A percentile compares a stretch with the other conserved stretches of the same genome.
Conservation (phyloP, 2,797 vertebrate species). For the Helicolenus hilgendorfi region DNA sequence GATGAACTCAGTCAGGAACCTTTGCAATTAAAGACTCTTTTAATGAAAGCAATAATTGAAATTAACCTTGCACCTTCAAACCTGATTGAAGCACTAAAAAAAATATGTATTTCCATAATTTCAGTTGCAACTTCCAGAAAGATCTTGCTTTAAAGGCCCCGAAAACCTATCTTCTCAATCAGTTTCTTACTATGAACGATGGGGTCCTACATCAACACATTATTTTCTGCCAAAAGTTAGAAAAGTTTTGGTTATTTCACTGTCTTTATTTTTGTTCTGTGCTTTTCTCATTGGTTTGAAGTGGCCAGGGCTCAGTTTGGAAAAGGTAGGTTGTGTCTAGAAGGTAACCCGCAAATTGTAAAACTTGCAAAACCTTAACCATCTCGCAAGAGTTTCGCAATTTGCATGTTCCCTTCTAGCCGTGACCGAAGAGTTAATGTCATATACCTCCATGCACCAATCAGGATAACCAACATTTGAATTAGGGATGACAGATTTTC, state of each 20-base stretch:
- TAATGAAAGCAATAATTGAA: neutral
- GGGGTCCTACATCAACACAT: neutral
- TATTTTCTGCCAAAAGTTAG: neutral
- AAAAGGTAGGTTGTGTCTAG: neutral
- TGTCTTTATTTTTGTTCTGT: neutral
- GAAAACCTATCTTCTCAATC: neutral
- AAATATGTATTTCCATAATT: neutral
- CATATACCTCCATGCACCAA: neutral
- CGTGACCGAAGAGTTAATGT: no score
- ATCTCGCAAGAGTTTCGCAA: no score
- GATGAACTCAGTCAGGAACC: slow-evolving; percentile 5
- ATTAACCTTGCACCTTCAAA: neutral
- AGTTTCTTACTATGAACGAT: neutral
- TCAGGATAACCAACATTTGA: neutral
- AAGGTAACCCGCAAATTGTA: no score
- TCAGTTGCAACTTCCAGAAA: neutral
- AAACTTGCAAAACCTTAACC: no score
- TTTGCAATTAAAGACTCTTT: slow-evolving; percentile 6
- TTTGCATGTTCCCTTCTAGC: no score
- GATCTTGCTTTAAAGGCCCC: neutral
- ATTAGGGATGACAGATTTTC: neutral
- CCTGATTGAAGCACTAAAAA: neutral
- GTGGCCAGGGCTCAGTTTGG: neutral
- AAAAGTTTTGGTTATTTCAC: neutral
- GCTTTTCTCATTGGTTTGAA: neutral